A percentile compares a stretch with the other conserved stretches of the same genome.
These are phyloP conservation scores for Quadroppia sp. DNA, from an alignment of 2,888 invertebrate genomes.

Conservation along the genomic window DNA sequence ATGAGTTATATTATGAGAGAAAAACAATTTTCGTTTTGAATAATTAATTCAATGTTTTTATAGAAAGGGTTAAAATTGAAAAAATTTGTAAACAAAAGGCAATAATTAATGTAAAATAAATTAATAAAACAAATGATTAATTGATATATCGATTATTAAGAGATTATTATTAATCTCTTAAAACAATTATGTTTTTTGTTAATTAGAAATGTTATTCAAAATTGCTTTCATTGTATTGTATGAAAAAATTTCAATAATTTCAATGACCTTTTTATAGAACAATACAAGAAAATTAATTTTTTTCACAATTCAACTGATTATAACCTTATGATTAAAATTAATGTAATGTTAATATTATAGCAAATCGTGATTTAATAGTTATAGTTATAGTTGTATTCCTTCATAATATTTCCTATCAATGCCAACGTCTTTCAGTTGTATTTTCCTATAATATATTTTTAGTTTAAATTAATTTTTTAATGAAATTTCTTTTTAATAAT, in stretches of 20 bases:
- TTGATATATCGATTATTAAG: not conserved
- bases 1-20: too few relatives aligned
- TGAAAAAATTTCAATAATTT: not conserved
- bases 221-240: not conserved
- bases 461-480: not conserved
- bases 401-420: not conserved
- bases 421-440: not conserved
- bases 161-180: too few relatives aligned
- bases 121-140: not conserved
- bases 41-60: too few relatives aligned
- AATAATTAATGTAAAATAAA: not conserved
- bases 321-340: not conserved
- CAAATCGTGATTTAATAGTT: not conserved
- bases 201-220: not conserved
- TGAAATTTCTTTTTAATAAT: not conserved
- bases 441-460: not conserved
- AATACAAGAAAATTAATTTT: slow-evolving; percentile 1
- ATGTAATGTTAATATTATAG: not conserved
- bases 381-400: not conserved
- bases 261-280: slow-evolving; percentile 32
- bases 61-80: too few relatives aligned
- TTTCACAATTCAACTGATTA: not conserved
- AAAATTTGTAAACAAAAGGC: too few relatives aligned
- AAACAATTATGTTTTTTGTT: too few relatives aligned
- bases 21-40: too few relatives aligned